A percentile compares a stretch with the other conserved stretches of the same genome.
phyloP scores from a whole-genome alignment of 2,113 vertebrate genomes.

The Rattus norvegicus region DNA sequence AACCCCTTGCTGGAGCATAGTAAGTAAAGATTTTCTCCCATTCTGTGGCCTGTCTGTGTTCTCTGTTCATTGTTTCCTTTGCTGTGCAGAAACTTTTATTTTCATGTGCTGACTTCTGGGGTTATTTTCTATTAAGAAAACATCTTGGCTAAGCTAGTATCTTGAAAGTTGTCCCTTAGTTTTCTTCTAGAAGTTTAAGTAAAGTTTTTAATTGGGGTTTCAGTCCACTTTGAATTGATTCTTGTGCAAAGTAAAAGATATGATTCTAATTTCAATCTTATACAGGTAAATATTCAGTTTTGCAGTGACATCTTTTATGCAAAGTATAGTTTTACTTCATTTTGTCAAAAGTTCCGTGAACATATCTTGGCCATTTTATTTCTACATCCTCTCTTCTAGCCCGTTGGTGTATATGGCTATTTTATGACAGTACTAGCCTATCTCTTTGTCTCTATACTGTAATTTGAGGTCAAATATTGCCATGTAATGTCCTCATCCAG shows the following conservation, averaged over 20 bases:
- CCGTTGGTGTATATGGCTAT: background rate
- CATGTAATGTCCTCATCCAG: background rate
- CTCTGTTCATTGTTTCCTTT: background rate
- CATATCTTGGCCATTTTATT: background rate
- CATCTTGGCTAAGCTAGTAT: background rate
- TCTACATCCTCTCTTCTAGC: background rate
- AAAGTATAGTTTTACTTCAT: background rate
- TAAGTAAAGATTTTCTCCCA: background rate
- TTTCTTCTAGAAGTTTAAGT: background rate
- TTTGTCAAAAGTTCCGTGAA: background rate
- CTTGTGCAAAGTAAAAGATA: background rate
- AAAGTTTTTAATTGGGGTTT: background rate
- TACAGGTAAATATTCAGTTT: background rate
- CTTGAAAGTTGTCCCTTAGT: background rate
- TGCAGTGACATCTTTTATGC: background rate
- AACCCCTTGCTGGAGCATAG: background rate
- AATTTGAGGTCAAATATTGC: background rate
- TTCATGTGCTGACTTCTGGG: background rate
- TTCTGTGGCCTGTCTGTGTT: background rate
- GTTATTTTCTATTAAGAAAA: background rate
- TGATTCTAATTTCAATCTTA: background rate
- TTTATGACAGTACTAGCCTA: background rate
- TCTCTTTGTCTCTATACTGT: background rate
- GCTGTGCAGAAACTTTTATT: background rate
- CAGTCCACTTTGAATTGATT: background rate